A percentile compares a stretch with the other conserved stretches of the same genome.
phyloP scores from a whole-genome alignment of 2,113 vertebrate genomes.

The Notarius lentiginosus region DNA sequence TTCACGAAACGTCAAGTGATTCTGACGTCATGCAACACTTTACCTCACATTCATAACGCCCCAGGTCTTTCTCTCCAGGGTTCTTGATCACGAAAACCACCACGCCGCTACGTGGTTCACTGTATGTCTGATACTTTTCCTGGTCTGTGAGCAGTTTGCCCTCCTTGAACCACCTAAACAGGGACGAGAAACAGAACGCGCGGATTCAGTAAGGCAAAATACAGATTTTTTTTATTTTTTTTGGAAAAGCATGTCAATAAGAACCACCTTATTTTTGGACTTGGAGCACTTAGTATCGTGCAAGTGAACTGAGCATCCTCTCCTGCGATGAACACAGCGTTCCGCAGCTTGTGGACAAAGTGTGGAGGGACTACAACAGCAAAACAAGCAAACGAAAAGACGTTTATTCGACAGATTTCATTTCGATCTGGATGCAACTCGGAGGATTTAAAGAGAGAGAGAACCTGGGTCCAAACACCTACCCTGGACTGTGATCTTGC shows the following conservation, averaged over 20 bases:
- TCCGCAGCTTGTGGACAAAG: slow-evolving; percentile 89
- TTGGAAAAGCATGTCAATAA: background rate
- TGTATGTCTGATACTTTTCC: slow-evolving; percentile 85
- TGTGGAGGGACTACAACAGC: slow-evolving; percentile 83
- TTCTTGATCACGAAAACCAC: slow-evolving; percentile 83
- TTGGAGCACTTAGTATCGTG: slow-evolving; percentile 85
- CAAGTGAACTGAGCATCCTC: slow-evolving; percentile 90
- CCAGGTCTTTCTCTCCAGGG: slow-evolving; percentile 82
- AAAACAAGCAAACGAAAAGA: background rate
- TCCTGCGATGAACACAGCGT: slow-evolving; percentile 76
- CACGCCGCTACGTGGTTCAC: slow-evolving; percentile 82
- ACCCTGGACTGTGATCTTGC: slow-evolving; percentile 95
- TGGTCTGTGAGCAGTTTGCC: slow-evolving; percentile 78
- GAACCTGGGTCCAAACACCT: slow-evolving; percentile 24
- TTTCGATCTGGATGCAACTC: background rate
- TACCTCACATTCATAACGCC: slow-evolving; percentile 93
- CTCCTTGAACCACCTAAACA: slow-evolving; percentile 87
- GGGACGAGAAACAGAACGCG: background rate
- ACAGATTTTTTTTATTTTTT: background rate
- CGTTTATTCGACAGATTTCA: background rate
- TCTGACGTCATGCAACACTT: background rate
- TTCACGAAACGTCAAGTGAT: background rate
- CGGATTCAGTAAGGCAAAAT: background rate
- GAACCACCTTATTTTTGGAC: slow-evolving; percentile 86
- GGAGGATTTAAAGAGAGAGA: no score